Evolutionary conservation across 2,797 vertebrate genomes (phyloP).

Genomic region (Acrossocheilus wenchowensis): DNA sequence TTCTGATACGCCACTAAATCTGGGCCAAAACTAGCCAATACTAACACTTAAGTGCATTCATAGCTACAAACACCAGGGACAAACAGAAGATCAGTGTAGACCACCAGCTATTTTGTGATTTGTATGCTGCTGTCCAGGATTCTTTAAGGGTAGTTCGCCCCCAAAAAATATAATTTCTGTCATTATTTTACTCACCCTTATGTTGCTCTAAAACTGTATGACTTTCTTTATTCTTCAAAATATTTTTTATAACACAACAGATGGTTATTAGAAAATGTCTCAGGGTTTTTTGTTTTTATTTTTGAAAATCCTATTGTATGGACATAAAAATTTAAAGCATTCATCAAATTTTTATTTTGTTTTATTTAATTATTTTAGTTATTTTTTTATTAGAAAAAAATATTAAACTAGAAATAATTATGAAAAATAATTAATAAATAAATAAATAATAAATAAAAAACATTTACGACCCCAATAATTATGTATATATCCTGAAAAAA

Average conservation of each 20-base stretch:
- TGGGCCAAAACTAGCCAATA: neutral
- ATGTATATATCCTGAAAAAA: too few species aligned
- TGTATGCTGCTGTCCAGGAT: neutral
- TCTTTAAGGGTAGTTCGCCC: neutral
- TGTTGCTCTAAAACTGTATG: neutral
- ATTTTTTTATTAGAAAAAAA: too few species aligned
- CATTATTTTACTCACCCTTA: neutral
- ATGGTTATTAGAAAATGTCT: neutral
- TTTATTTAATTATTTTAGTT: too few species aligned
- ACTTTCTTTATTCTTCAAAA: neutral
- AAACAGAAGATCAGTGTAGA: neutral
- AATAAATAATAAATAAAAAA: too few species aligned
- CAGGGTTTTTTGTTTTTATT: too few species aligned
- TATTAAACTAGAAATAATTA: too few species aligned
- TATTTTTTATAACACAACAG: neutral
- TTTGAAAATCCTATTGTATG: too few species aligned
- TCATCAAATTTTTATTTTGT: too few species aligned
- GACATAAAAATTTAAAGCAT: too few species aligned
- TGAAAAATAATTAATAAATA: too few species aligned
- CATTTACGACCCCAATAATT: too few species aligned
- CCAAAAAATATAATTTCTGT: neutral
- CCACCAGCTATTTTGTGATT: neutral
- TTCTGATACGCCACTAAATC: constrained; percentile 12
- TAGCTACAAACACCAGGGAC: neutral
- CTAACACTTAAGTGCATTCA: neutral